Base-by-base conservation (phyloP, 2,113 vertebrate species). In the Chaetops frenatus region DNA sequence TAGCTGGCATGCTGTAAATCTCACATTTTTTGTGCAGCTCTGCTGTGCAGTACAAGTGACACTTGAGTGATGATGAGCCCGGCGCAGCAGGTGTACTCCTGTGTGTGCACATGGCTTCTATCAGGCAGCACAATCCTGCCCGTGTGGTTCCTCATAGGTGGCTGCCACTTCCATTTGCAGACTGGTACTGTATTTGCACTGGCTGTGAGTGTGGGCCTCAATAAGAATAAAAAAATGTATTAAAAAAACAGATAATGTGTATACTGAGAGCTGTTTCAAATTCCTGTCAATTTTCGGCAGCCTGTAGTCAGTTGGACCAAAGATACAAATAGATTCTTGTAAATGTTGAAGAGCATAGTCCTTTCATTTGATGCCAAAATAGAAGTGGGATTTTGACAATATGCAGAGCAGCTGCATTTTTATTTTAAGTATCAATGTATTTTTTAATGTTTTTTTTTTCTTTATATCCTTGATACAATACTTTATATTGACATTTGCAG, bases 331-430 rank as follows among this genome's bases (percentile, higher is more conserved):
- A 91, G 67, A 95, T 88, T 81, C 54, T 76, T 95, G 56, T 88
- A 88, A 96, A 93, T 61, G 48, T 89, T 96, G 87, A 95, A 93
- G 70, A 92, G 88, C 71, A 12, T 16, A 95, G 76, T 94, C 71
- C 88, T 96, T 97, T 97, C 90, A 96, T 96, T 95, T 82, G 90
- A 62, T 97, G 96, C 93, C 95, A 96, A 86, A 73, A 47, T 83
- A 88, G 95, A 95, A 97, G 93, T 91, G 93, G 88, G 71, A 57
- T 92, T 94, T 90, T 86, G 58, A 96, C 94, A 96, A 94, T 95
- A 92, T 95, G 79, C 83, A 77, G 93, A 96, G 54, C 96, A 96
- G 96, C 95, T 96, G 93, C 96, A 95, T 88, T 96, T 96, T 96
- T 96, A 95, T 97, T 97, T 96, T 96, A 94, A 96, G 94, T 95